Evolutionary conservation across 2,888 invertebrate genomes (phyloP).

Genomic region (Salticus scenicus): DNA sequence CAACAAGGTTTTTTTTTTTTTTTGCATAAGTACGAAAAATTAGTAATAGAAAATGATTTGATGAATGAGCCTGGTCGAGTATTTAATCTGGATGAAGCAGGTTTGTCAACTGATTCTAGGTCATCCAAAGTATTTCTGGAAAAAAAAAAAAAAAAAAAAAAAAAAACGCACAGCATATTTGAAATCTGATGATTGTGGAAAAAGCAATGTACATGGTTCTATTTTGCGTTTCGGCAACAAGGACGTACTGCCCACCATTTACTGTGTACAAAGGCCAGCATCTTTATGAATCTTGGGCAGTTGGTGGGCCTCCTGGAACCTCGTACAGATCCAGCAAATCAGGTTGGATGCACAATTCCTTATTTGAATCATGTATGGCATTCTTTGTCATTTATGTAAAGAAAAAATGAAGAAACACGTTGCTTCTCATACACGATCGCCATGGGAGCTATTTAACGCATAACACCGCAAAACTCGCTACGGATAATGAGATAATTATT

Average conservation of each 20-base stretch:
- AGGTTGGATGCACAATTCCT: conserved; percentile 21
- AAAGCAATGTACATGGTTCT: conserved; percentile 24
- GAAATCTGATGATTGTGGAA: background rate
- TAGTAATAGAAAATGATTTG: background rate
- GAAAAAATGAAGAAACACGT: conserved; percentile 2
- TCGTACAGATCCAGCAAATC: conserved; percentile 3
- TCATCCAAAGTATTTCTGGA: conserved; percentile 10
- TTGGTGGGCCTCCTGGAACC: conserved; percentile 13
- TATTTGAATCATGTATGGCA: conserved; percentile 31
- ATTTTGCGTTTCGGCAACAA: conserved; percentile 25
- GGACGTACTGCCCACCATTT: conserved; percentile 5
- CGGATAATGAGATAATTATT: conserved; percentile 20
- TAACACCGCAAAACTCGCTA: background rate
- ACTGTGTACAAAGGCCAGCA: conserved; percentile 18
- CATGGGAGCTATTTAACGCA: conserved; percentile 24
- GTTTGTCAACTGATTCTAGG: background rate
- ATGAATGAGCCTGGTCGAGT: background rate
- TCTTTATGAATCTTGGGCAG: conserved; percentile 28
- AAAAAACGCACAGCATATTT: background rate
- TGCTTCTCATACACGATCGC: conserved; percentile 20
- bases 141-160: background rate
- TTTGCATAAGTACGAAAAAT: background rate
- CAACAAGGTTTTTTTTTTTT: background rate
- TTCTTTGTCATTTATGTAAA: conserved; percentile 11
- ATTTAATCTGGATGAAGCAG: conserved; percentile 27